Base-by-base conservation (phyloP, 2,113 vertebrate species). In the Zosterops lateralis region DNA sequence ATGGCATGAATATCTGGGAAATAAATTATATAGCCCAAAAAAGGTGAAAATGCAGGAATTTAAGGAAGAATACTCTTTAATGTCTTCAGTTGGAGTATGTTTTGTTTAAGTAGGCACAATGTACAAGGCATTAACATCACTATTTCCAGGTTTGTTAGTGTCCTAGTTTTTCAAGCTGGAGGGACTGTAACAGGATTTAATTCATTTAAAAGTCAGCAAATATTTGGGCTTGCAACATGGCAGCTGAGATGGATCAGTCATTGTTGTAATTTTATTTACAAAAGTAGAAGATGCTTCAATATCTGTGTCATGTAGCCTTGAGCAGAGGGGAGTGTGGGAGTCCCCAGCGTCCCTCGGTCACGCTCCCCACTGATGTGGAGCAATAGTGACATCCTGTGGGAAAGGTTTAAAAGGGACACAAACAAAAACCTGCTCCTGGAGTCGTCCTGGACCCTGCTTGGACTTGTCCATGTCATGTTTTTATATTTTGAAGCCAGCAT, bases 321-420 rank as follows among this genome's bases (percentile, higher is more conserved):
- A 34, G 66, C n/a, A 60, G 91, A 18, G 62, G 3, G 4, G 38
- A 34, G 57, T 4, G 29, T 16, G 0, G 3, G 32, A 31, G 14
- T 45, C 14, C n/a, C 48, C 61, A 32, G 1, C 0, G 4, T 12
- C 26, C 0, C 0, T 57, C 0, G 1, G 34, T 57, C 87, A 26
- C 7, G 0, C 6, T 40, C 65, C 64, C 72, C 34, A 4, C 68
- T 29, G 76, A 12, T 10, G 1, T 36, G 61, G 89, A 83, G 32
- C 90, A 84, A 47, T 60, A 84, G 68, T 92, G 87, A 79, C 89
- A 95, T 94, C 92, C 89, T 91, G 78, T 92, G 91, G 89, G 84
- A 92, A 40, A 50, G 40, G n/a, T 62, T 79, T 74, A 25, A 28
- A 84, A 73, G 64, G 45, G 31, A 86, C 22, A 54, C 38, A n/a